Evolutionary conservation across 2,797 vertebrate species (phyloP).

Genomic region (Otolemur crassicaudatus): DNA sequence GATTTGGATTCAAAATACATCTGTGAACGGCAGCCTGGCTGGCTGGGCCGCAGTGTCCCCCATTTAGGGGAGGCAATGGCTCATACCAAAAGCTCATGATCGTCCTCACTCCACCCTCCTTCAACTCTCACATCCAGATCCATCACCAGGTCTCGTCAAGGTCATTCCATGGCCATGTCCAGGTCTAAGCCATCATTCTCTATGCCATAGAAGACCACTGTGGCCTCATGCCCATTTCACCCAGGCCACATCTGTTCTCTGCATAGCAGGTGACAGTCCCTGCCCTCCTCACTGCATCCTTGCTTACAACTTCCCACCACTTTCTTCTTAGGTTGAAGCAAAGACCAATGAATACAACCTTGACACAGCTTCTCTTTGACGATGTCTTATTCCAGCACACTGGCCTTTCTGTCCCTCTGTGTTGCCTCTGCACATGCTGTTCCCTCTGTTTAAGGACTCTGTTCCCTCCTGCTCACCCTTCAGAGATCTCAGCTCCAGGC

Average conservation of each 20-base stretch:
- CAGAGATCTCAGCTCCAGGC: not conserved
- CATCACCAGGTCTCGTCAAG: not conserved
- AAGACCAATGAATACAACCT: not conserved
- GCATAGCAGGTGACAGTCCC: not conserved
- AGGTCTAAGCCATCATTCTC: not conserved
- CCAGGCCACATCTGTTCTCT: not conserved
- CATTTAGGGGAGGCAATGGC: rapidly evolving
- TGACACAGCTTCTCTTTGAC: not conserved
- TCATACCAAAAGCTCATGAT: not conserved
- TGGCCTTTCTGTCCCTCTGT: not conserved
- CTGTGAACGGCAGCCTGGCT: not conserved
- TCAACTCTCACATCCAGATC: not conserved
- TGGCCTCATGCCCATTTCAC: not conserved
- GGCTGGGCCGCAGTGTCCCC: not conserved
- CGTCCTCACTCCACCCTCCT: rapidly evolving
- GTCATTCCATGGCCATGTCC: rapidly evolving
- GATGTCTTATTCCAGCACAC: not conserved
- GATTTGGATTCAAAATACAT: conserved; percentile 14
- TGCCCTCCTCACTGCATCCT: not conserved
- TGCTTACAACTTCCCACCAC: not conserved
- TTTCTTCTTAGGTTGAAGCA: not conserved
- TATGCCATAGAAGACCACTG: not conserved
- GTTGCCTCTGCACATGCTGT: not conserved
- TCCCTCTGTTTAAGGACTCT: not conserved
- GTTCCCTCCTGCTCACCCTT: not conserved